Evolutionary conservation across 2,888 invertebrate species (phyloP).

Genomic region (Leucoptera coffeella): DNA sequence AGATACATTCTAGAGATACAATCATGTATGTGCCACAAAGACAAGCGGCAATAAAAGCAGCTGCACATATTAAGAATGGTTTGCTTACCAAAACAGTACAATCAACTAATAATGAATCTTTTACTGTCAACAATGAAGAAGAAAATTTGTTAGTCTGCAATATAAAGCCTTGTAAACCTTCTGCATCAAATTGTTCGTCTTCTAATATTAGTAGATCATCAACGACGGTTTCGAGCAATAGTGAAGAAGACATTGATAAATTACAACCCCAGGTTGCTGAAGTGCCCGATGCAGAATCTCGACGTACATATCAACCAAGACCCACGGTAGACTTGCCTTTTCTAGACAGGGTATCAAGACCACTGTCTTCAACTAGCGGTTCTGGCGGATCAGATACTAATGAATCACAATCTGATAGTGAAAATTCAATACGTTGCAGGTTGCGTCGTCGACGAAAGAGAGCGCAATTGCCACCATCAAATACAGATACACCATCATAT

Average conservation of each 20-base stretch:
- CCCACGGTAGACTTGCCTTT: constrained; percentile 67
- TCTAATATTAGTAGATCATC: constrained; percentile 50
- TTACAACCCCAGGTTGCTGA: constrained; percentile 15
- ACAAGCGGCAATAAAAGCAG: constrained; percentile 87
- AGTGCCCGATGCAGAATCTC: constrained; percentile 28
- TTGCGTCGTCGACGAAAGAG: constrained; percentile 34
- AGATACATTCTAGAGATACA: constrained; percentile 40
- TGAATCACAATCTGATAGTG: too few species aligned
- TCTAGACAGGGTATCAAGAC: constrained; percentile 72
- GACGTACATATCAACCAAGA: constrained; percentile 42
- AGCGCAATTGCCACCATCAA: too few species aligned
- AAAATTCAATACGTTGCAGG: too few species aligned
- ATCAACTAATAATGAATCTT: constrained; percentile 23
- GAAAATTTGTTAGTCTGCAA: too few species aligned
- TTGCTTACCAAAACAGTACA: constrained; percentile 51
- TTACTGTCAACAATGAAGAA: constrained; percentile 41
- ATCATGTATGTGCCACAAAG: constrained; percentile 83
- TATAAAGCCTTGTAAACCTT: constrained; percentile 21
- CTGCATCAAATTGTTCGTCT: constrained; percentile 48
- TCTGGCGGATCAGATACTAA: constrained; percentile 59
- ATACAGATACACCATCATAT: too few species aligned
- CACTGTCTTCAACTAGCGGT: constrained; percentile 56
- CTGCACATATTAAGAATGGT: constrained; percentile 82
- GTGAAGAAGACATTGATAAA: constrained; percentile 52
- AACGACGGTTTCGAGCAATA: constrained; percentile 55